Evolutionary conservation across 1,140 invertebrate genomes (phyloP).

Genomic region (Lutraria rhynchaena): DNA sequence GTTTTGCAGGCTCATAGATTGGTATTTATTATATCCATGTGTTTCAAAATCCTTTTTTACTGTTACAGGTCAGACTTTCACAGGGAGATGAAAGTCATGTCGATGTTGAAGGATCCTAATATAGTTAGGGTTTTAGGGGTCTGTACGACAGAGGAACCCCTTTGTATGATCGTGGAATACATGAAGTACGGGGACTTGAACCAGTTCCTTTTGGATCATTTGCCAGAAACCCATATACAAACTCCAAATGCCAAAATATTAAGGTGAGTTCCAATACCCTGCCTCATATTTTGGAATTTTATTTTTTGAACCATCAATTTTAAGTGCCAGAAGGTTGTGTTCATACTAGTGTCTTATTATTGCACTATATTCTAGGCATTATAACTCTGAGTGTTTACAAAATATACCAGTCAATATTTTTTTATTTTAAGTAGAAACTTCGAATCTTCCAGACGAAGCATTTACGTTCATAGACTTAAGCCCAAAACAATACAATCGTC

Average conservation of each 20-base stretch:
- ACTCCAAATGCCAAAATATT: conserved; percentile 74
- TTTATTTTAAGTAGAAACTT: too few relatives aligned
- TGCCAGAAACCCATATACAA: conserved; percentile 72
- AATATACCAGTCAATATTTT: too few relatives aligned
- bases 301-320: too few relatives aligned
- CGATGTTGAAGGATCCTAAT: conserved; percentile 92
- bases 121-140: conserved; percentile 93
- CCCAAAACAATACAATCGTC: too few relatives aligned
- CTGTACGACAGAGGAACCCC: conserved; percentile 90
- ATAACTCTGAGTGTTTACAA: too few relatives aligned
- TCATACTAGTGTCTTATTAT: too few relatives aligned
- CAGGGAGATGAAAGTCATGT: conserved; percentile 93
- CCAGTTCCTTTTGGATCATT: conserved; percentile 92
- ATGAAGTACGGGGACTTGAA: conserved; percentile 94
- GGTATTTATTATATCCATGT: too few relatives aligned
- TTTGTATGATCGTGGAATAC: conserved; percentile 94
- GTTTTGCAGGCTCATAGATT: too few relatives aligned
- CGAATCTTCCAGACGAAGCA: neutral
- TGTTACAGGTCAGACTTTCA: conserved; percentile 91
- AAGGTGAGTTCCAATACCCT: conserved; percentile 74
- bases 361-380: too few relatives aligned
- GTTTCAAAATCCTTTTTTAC: conserved; percentile 43
- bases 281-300: too few relatives aligned
- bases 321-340: too few relatives aligned
- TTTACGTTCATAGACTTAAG: too few relatives aligned